Percentiles rank a stretch among this genome's conserved stretches.
These are phyloP conservation scores for Antigone vipio DNA, from an alignment of 2,113 vertebrate genomes.

Conservation along the genomic window DNA sequence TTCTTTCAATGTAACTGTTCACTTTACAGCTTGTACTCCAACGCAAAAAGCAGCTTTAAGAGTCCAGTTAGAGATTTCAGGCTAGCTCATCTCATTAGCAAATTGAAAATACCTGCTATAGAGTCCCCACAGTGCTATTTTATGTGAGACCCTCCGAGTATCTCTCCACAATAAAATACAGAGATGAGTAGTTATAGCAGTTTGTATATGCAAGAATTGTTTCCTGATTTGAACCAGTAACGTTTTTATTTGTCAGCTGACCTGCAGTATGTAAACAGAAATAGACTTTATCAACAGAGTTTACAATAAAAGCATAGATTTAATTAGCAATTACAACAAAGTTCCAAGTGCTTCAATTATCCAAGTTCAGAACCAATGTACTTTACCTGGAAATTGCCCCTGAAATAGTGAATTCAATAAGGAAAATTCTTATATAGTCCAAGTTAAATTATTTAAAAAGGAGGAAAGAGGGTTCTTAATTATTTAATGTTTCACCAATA, in stretches of 20 bases:
- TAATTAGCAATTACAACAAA: constrained; percentile 6
- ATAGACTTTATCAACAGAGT: neutral
- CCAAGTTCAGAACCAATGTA: constrained; percentile 8
- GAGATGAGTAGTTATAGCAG: neutral
- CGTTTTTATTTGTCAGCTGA: neutral
- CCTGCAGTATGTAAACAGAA: neutral
- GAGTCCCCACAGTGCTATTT: neutral
- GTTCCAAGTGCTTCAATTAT: constrained; percentile 26
- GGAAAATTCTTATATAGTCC: constrained; percentile 60
- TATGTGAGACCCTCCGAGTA: neutral
- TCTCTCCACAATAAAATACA: neutral
- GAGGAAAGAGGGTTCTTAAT: constrained; percentile 71
- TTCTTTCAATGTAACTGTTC: neutral
- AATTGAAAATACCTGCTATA: neutral
- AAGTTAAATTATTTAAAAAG: constrained; percentile 70
- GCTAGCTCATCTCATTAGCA: neutral
- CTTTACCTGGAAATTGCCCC: constrained; percentile 55
- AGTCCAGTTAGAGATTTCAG: neutral
- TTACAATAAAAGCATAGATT: neutral
- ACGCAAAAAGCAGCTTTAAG: neutral
- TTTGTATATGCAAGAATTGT: neutral
- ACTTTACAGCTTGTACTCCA: neutral
- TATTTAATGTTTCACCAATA: constrained; percentile 71
- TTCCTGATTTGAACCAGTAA: neutral
- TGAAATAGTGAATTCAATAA: constrained; percentile 72